Percentiles rank a stretch among this genome's conserved stretches.
Evolutionary conservation across 2,797 vertebrate genomes (phyloP).

Genomic region (Syncerus caffer): DNA sequence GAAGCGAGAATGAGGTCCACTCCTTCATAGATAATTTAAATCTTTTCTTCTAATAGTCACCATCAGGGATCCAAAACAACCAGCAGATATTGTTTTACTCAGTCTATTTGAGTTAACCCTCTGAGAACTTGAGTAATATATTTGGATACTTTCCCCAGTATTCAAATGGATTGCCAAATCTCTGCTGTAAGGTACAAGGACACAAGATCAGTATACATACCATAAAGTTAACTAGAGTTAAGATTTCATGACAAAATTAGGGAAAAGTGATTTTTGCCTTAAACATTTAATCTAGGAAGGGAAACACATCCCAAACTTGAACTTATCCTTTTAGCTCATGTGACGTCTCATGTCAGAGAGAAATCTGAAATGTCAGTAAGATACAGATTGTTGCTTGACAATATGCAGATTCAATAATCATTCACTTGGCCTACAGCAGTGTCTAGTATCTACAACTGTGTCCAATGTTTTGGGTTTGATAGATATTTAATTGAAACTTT

Average conservation of each 20-base stretch:
- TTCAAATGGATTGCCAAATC: slow-evolving; percentile 15
- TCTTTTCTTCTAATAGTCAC: background rate
- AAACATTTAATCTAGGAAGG: background rate
- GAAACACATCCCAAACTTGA: background rate
- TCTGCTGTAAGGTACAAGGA: background rate
- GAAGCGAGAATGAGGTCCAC: background rate
- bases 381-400: background rate
- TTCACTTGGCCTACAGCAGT: background rate
- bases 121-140: background rate
- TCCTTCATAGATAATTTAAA: background rate
- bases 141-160: background rate
- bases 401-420: background rate
- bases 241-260: background rate
- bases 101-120: background rate
- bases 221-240: background rate
- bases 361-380: background rate
- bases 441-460: background rate
- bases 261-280: background rate
- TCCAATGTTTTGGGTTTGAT: background rate
- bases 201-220: background rate
- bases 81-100: background rate
- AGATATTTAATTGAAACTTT: background rate
- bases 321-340: background rate
- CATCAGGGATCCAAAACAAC: background rate
- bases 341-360: background rate